A percentile compares a stretch with the other conserved stretches of the same genome.
phyloP scores from a whole-genome alignment of 1,140 invertebrate genomes.

The Berghia stephanieae region DNA sequence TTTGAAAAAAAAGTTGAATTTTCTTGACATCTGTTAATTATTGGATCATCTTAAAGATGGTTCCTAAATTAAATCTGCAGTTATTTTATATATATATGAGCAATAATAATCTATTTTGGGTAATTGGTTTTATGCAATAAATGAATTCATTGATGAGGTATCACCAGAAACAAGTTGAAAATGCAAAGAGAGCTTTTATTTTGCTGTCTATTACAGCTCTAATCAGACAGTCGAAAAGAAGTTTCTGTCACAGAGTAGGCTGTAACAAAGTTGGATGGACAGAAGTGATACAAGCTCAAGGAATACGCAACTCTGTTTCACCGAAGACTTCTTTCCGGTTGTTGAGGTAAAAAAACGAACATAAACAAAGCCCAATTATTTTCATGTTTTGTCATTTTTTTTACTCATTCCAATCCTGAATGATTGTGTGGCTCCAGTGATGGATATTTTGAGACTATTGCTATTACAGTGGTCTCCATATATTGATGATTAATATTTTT shows the following conservation, averaged over 20 bases:
- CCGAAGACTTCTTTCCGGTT: too few species aligned
- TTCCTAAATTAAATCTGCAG: background rate
- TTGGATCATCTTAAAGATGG: background rate
- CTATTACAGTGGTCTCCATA: too few species aligned
- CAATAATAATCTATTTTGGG: background rate
- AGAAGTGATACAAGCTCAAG: conserved; percentile 39
- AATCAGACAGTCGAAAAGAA: conserved; percentile 74
- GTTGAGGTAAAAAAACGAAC: conserved; percentile 25
- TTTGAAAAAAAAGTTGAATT: background rate
- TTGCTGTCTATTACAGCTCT: conserved; percentile 74
- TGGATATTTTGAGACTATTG: too few species aligned
- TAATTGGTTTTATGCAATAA: background rate
- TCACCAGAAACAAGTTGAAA: background rate
- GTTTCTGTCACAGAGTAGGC: conserved; percentile 67
- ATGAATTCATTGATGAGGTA: too few species aligned
- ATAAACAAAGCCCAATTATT: background rate
- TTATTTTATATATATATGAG: background rate
- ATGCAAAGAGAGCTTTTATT: background rate
- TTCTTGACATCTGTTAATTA: background rate
- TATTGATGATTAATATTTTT: too few species aligned
- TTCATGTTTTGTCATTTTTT: background rate
- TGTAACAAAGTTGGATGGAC: conserved; percentile 48
- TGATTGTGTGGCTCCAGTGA: too few species aligned
- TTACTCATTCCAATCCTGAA: too few species aligned
- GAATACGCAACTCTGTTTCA: conserved; percentile 17